Conservation (phyloP, 2,797 vertebrate species). For the Pristis pectinata region DNA sequence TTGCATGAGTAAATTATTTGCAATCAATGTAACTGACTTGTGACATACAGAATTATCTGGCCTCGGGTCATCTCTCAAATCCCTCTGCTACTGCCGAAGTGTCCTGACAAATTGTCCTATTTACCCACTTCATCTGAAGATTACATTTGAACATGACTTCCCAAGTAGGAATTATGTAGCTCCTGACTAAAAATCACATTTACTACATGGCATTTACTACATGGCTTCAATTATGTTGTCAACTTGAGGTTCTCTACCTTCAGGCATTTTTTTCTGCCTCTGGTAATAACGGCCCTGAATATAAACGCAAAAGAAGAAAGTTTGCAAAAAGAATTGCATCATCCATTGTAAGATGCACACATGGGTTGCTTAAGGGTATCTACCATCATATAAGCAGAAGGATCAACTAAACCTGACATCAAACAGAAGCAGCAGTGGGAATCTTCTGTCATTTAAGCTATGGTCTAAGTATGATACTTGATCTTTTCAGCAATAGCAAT, state of each 20-base stretch:
- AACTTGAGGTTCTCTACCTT: conserved; percentile 14
- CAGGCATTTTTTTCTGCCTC: conserved; percentile 13
- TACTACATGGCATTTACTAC: background rate
- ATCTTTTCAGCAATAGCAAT: background rate
- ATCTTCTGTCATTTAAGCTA: background rate
- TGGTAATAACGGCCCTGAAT: conserved; percentile 26
- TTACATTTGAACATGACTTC: background rate
- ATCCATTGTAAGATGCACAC: background rate
- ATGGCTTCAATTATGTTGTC: conserved; percentile 12
- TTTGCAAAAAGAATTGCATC: background rate
- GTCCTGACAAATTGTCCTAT: background rate
- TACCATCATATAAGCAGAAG: background rate
- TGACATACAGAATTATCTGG: background rate
- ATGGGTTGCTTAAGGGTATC: conserved; percentile 18
- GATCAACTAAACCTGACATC: conserved; percentile 19
- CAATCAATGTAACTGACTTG: background rate
- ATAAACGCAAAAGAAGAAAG: conserved; percentile 24
- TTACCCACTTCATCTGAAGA: background rate
- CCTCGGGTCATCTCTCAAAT: background rate
- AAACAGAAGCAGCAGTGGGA: background rate
- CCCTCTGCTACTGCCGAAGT: background rate
- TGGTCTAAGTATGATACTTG: background rate
- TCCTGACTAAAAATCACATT: conserved; percentile 12
- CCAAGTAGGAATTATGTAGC: background rate
- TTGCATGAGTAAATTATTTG: background rate